Percentiles rank a stretch among this genome's conserved stretches.
Conservation (phyloP, 2,113 vertebrate species). For the Colius striatus region DNA sequence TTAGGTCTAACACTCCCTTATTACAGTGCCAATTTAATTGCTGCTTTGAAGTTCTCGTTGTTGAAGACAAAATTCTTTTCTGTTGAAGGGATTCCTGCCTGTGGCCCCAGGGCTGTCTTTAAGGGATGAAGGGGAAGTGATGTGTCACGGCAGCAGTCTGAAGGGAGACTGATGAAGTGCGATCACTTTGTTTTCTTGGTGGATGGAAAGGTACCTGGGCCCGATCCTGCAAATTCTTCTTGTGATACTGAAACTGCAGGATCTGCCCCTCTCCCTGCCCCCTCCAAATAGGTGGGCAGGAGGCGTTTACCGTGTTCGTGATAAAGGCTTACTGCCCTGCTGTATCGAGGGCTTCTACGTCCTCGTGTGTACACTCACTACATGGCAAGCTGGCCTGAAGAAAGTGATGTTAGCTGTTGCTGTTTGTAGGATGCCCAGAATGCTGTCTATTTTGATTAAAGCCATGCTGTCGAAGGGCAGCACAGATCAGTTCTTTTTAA, state of each 20-base stretch:
- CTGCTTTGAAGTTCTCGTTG: not conserved
- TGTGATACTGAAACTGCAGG: not conserved
- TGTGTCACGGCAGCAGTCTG: not conserved
- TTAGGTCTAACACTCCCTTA: not conserved
- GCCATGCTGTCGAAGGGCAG: not conserved
- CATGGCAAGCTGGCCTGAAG: not conserved
- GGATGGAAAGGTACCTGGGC: not conserved
- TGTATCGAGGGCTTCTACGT: rapidly evolving
- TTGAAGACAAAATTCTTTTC: not conserved
- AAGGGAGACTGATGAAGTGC: rapidly evolving
- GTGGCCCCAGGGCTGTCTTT: not conserved
- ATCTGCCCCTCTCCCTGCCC: rapidly evolving
- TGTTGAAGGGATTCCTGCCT: not conserved
- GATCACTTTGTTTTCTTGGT: rapidly evolving
- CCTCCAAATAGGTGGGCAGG: not conserved
- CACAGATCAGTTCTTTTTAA: not conserved
- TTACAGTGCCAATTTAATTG: not conserved
- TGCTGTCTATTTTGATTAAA: not conserved
- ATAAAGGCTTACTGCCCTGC: not conserved
- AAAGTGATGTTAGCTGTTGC: rapidly evolving
- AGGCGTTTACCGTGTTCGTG: rapidly evolving
- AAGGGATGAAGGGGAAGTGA: not conserved
- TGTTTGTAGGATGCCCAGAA: rapidly evolving
- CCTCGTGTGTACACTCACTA: not conserved
- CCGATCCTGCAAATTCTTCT: not conserved